Base-by-base conservation (phyloP, 2,797 vertebrate species). In the Rallus crepitans region DNA sequence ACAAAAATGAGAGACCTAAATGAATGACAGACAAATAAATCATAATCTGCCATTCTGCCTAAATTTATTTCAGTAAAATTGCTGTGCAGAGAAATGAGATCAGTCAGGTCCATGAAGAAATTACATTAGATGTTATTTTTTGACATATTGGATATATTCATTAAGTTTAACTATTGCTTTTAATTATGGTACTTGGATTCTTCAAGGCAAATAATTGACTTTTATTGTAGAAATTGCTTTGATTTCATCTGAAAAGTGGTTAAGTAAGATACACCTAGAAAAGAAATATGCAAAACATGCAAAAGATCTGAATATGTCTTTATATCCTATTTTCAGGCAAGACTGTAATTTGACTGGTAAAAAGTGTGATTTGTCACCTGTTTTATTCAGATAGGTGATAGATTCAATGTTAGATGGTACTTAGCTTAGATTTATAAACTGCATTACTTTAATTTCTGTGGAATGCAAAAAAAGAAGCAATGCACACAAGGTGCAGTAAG, bases 11-110 rank as follows among this genome's bases (percentile, higher is more conserved):
- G 68, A 94, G 4, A 75, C 15, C 15, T 70, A 73, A 78, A 64
- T 57, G 45, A 91, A 68, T 85, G 89, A 72, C 61, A 71, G 33
- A 89, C 4, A 52, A 82, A 94, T 93, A 95, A 93, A 89, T 90
- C 52, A 71, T 35, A 31, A 56, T 53, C 31, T 72, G 25, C 31
- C 48, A 56, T 48, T 87, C 66, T 90, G 52, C 24, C n/a, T 60
- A 55, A 50, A 70, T 59, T 88, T 0, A 79, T 92, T 95, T 87
- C 42, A 56, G 39, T 56, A 70, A 92, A 87, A 80, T 53, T 80
- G 5, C 30, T 53, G 16, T 33, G 39, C n/a, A 87, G 31, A 81
- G 31, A 61, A 8, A 35, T 39, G 53, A 48, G 15, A 73, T 79
- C 30, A 15, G 17, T 83, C 78, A 81, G 55, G 14, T 9, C 37